Base-by-base conservation (phyloP, 2,797 vertebrate genomes). In the Pseudomugil tenellus region DNA sequence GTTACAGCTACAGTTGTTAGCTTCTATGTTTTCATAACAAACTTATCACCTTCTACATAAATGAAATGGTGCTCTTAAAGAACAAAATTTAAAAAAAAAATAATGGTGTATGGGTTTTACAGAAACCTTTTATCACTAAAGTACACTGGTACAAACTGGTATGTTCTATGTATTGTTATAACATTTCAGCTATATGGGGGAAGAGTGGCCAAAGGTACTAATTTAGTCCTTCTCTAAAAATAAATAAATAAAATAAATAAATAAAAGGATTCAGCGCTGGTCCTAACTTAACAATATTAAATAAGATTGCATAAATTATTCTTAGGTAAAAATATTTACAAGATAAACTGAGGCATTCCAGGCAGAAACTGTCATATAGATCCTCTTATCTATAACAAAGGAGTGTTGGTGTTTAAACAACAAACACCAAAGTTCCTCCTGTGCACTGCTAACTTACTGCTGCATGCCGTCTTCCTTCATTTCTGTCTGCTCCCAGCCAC, bases 401-500 rank as follows among this genome's bases (percentile, higher is more conserved):
- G 61, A 46, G 26, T 57, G 11, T 11, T 58, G n/a, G 26, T 78
- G 55, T 88, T 80, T 76, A 13, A 76, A 74, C 74, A 84, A 80
- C 77, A 89, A 89, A 79, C 77, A 79, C 25, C 39, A 41, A 39
- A 25, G 29, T 31, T 4, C 17, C 21, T n/a, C 29, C 8, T 31
- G 12, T 51, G n/a, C 10, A 25, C 11, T 29, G 1, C 32, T 65
- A 48, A 90, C 96, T 94, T 89, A 99, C 98, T 61, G 97, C 96
- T 19, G 98, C 98, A 1, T 99, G 97, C 32, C 98, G 96, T 54
- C 98, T 93, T 56, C 98, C 97, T 90, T 99, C 98, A 26, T 98
- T 98, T 58, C 98, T 91, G 91, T 99, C 98, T 2, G 97, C 96
- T 77, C 97, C 97, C 76, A 99, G 91, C 98, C 98, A 99, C 70